These are phyloP conservation scores for Drosophila kikkawai DNA, from an alignment of 1,140 invertebrate genomes.

Conservation along the genomic window DNA sequence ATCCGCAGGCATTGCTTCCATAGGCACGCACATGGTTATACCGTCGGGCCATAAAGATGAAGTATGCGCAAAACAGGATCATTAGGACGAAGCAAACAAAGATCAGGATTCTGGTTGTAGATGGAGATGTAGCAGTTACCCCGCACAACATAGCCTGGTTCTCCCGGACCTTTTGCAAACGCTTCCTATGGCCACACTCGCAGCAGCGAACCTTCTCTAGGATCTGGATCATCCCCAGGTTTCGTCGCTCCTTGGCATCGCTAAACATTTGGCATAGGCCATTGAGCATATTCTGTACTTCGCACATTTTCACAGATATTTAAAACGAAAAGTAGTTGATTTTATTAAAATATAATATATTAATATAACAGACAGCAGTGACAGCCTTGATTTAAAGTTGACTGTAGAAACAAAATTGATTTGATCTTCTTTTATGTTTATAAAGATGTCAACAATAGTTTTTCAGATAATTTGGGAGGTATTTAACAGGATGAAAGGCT, in stretches of 20 bases:
- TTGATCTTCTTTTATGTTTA: no score
- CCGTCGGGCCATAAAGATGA: slow-evolving; percentile 7
- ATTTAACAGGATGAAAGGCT: no score
- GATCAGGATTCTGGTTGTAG: background rate
- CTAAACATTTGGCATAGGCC: slow-evolving; percentile 42
- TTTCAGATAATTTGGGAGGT: no score
- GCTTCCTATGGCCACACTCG: slow-evolving; percentile 39
- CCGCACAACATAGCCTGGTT: background rate
- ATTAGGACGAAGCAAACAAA: slow-evolving; percentile 8
- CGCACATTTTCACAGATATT: slow-evolving; percentile 30
- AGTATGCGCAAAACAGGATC: slow-evolving; percentile 12
- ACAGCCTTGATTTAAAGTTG: background rate
- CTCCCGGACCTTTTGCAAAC: slow-evolving; percentile 1
- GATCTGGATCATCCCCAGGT: slow-evolving; percentile 24
- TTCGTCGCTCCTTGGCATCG: slow-evolving; percentile 13
- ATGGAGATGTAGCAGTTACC: background rate
- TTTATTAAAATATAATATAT: background rate
- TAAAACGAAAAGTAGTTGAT: background rate
- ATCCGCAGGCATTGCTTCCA: slow-evolving; percentile 46
- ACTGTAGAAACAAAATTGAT: background rate
- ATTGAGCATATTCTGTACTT: slow-evolving; percentile 31
- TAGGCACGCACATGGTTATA: slow-evolving; percentile 35
- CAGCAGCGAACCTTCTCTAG: slow-evolving; percentile 50
- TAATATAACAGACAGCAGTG: background rate
- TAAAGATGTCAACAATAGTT: background rate